Evolutionary conservation across 2,113 vertebrate species (phyloP).

Genomic region (Motacilla tschutschensis): DNA sequence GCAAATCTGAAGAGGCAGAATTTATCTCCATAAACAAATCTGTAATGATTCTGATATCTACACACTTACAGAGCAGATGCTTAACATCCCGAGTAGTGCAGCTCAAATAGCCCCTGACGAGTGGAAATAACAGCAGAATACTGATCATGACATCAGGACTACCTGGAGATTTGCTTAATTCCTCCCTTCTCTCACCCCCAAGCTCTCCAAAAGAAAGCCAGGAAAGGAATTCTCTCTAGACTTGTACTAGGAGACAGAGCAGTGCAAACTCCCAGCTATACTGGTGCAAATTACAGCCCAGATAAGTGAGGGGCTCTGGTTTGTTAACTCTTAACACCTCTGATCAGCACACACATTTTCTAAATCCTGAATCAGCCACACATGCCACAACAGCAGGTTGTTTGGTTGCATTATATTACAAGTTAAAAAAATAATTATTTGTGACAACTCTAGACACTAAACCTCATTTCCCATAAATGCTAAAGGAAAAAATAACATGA

Average conservation of each 20-base stretch:
- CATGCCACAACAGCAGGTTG: not conserved
- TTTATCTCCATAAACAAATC: not conserved
- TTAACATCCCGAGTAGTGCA: not conserved
- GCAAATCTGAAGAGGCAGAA: not conserved
- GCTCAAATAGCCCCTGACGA: not conserved
- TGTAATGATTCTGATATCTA: not conserved
- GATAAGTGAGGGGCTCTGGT: not conserved
- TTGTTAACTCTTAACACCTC: not conserved
- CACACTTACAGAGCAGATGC: not conserved
- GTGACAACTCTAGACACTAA: constrained; percentile 64
- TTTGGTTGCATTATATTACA: constrained; percentile 51
- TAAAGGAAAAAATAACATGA: constrained; percentile 64
- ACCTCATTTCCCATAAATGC: constrained; percentile 67
- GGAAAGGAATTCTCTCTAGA: not conserved
- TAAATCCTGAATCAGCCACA: constrained; percentile 24
- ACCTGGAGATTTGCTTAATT: not conserved
- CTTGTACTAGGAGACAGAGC: not conserved
- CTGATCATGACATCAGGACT: not conserved
- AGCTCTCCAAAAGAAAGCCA: not conserved
- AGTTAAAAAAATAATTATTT: constrained; percentile 46
- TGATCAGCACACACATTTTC: not conserved
- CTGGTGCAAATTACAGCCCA: not conserved
- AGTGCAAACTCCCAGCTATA: not conserved
- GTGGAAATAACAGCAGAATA: not conserved
- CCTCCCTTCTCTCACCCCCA: not conserved